Evolutionary conservation across 2,888 invertebrate species (phyloP), one percentile per base, ranked within the genome.

Genomic region (Acronicta aceris): DNA sequence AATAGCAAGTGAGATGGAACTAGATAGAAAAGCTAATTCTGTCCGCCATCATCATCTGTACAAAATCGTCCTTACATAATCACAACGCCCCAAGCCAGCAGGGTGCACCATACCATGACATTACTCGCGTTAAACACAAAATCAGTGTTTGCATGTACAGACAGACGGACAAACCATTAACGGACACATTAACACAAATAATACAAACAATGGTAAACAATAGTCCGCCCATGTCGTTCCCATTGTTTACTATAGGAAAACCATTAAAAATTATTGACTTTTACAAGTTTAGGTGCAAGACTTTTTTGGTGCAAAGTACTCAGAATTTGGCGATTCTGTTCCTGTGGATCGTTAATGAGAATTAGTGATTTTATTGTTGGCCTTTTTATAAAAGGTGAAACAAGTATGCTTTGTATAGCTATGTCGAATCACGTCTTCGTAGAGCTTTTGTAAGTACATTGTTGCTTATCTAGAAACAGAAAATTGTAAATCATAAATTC

Each of bases 231-330:
- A 83, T 85, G 82, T 83, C 79, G 62, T 50, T 59, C 57, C 75
- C 82, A 83, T 93, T 93, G 92, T 93, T 91, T 89, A 84, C 80
- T 68, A 82, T 80, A 82, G 83, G 47, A 65, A 88, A 89, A 92
- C 92, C 93, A 93, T 93, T 93, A 88, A 90, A 91, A 87, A 90
- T 91, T 90, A 91, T 90, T 86, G 86, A 81, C 82, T 77, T 78
- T 59, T 49, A 59, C 17, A 57, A 78, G 81, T 62, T 50, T 61
- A 48, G 41, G 16, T 76, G 81, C 82, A 83, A 86, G 75, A 80
- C 69, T 70, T 76, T 69, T 79, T 85, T 89, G 84, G 78, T 74
- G n/a, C 41, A 38, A 15, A 40, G 70, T 91, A 91, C 89, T 76
- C n/a, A 77, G 91, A 92, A 91, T 82, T 82, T 53, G 56, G 66